phyloP scores from a whole-genome alignment of 2,888 invertebrate genomes.

The Limenitis camilla region DNA sequence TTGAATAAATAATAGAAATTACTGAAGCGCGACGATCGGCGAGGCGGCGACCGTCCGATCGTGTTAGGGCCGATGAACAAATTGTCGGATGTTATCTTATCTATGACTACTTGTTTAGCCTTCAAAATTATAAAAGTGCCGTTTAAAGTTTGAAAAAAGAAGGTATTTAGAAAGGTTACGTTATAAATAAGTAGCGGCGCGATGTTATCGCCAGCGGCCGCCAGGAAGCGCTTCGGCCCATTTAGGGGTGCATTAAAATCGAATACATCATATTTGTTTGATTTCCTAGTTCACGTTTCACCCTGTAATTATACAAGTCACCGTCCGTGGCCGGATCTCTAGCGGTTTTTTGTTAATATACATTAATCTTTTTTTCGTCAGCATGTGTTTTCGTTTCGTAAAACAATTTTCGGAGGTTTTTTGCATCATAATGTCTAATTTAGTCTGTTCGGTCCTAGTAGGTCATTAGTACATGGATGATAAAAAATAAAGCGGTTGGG shows the following conservation, averaged over 20 bases:
- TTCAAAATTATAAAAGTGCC: constrained; percentile 56
- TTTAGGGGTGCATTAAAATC: constrained; percentile 76
- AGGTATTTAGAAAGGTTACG: constrained; percentile 48
- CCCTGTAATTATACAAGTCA: constrained; percentile 73
- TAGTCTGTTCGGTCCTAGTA: constrained; percentile 56
- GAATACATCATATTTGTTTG: constrained; percentile 76
- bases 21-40: constrained; percentile 27
- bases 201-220: constrained; percentile 61
- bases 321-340: constrained; percentile 65
- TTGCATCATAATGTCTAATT: constrained; percentile 66
- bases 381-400: constrained; percentile 68
- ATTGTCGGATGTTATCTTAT: constrained; percentile 54
- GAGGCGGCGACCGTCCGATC: constrained; percentile 30
- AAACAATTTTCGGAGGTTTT: constrained; percentile 61
- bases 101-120: constrained; percentile 58
- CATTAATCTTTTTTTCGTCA: constrained; percentile 72
- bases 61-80: constrained; percentile 39
- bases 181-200: constrained; percentile 63
- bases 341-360: constrained; percentile 65
- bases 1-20: constrained; percentile 30
- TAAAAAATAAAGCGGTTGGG: too few relatives aligned
- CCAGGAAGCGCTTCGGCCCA: constrained; percentile 72
- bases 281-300: constrained; percentile 73
- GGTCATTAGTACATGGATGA: constrained; percentile 60
- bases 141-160: constrained; percentile 46